Percentiles rank a stretch among this genome's conserved stretches.
phyloP scores from a whole-genome alignment of 2,888 invertebrate genomes.

The Cataglyphis altisquamis region DNA sequence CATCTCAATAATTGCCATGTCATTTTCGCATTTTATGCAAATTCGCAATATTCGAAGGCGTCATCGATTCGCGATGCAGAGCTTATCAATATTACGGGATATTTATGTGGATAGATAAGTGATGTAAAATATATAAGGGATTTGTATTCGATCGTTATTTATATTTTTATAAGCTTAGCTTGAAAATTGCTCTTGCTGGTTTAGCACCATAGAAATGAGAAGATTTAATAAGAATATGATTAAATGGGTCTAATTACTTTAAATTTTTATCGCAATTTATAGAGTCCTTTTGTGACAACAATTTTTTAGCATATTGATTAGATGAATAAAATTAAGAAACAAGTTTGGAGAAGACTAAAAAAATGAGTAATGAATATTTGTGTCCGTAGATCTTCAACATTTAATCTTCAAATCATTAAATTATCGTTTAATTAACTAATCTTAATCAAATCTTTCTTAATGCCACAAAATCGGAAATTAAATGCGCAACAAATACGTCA shows the following conservation, averaged over 20 bases:
- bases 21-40: constrained; percentile 39
- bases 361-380: not conserved
- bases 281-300: not conserved
- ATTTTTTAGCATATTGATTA: not conserved
- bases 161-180: not conserved
- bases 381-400: not conserved
- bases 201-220: not conserved
- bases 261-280: not conserved
- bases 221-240: not conserved
- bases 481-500: not conserved
- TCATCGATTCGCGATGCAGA: not conserved
- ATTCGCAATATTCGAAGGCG: constrained; percentile 40
- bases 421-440: not conserved
- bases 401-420: not conserved
- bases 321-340: not conserved
- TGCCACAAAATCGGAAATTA: not conserved
- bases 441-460: not conserved
- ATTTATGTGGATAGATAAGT: not conserved
- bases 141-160: constrained; percentile 11
- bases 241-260: not conserved
- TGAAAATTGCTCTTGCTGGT: not conserved
- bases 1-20: constrained; percentile 25
- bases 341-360: not conserved
- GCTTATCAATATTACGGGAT: constrained; percentile 11
- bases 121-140: not conserved